A percentile compares a stretch with the other conserved stretches of the same genome.
Evolutionary conservation across 1,140 invertebrate species (phyloP).

Genomic region (Lycorma delicatula): DNA sequence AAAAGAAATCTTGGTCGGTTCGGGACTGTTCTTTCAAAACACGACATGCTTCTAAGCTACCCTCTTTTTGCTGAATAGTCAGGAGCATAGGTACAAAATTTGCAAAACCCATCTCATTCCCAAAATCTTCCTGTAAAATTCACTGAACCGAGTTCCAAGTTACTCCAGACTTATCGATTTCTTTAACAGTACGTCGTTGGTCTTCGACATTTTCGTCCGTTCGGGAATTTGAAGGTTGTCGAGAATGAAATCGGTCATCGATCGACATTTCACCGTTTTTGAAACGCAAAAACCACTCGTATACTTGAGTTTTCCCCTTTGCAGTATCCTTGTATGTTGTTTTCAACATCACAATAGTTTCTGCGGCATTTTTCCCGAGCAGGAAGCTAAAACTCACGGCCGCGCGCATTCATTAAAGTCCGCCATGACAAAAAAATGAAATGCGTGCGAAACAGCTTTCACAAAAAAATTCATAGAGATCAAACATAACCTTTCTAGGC

Average conservation of each 20-base stretch:
- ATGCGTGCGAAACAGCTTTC: no score
- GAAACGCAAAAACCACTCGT: conserved; percentile 23
- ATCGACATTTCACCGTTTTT: conserved; percentile 23
- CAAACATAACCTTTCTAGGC: no score
- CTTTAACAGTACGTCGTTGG: conserved; percentile 25
- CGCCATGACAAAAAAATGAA: conserved; percentile 15
- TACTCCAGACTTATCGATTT: conserved; percentile 15
- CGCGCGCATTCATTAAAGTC: conserved; percentile 15
- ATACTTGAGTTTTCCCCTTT: conserved; percentile 17
- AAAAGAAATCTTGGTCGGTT: no score
- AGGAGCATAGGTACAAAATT: conserved; percentile 15
- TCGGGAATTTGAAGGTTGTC: conserved; percentile 25
- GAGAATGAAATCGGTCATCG: conserved; percentile 25
- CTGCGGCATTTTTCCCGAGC: conserved; percentile 10
- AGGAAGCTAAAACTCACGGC: conserved; percentile 15
- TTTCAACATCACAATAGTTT: conserved; percentile 10
- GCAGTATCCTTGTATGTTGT: conserved; percentile 21
- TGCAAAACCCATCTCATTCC: conserved; percentile 15
- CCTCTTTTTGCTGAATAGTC: conserved; percentile 17
- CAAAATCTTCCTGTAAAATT: conserved; percentile 21
- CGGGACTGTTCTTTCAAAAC: conserved; percentile 15
- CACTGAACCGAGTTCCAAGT: conserved; percentile 19
- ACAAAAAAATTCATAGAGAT: no score
- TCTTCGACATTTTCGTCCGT: conserved; percentile 30
- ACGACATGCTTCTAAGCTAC: conserved; percentile 14